A percentile compares a stretch with the other conserved stretches of the same genome.
Evolutionary conservation across 2,888 invertebrate species (phyloP).

Genomic region (Cyaniris semiargus): DNA sequence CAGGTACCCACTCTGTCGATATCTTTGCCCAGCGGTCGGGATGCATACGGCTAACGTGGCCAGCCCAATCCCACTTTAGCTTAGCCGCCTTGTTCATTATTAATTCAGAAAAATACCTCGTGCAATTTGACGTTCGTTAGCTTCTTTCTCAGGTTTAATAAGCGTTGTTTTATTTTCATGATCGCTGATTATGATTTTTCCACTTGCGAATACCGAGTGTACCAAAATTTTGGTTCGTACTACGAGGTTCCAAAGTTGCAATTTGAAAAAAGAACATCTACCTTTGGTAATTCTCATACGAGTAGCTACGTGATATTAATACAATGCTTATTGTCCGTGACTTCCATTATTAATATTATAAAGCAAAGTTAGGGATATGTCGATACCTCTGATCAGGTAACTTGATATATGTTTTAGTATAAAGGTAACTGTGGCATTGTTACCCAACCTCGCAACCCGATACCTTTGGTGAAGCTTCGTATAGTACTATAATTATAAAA

Average conservation of each 20-base stretch:
- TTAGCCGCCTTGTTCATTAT: background rate
- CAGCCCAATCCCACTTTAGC: no score
- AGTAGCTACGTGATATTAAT: background rate
- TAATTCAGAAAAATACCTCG: background rate
- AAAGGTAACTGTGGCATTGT: slow-evolving; percentile 10
- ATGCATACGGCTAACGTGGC: no score
- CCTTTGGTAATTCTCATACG: background rate
- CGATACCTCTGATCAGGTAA: background rate
- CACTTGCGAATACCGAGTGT: no score
- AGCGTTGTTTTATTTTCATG: background rate
- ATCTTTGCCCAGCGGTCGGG: no score
- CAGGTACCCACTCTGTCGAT: no score
- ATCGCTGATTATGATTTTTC: background rate
- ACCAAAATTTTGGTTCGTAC: no score
- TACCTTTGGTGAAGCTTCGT: background rate
- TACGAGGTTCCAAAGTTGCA: background rate
- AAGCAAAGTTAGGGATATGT: background rate
- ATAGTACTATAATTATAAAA: background rate
- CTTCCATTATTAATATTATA: background rate
- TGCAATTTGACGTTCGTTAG: background rate
- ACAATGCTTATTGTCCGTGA: background rate
- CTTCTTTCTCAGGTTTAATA: background rate
- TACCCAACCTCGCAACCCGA: slow-evolving; percentile 15
- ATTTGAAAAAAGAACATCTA: background rate
- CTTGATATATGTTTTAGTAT: slow-evolving; percentile 9